These are phyloP conservation scores for Crocallis elinguaria DNA, from an alignment of 2,888 invertebrate genomes.

Conservation along the genomic window DNA sequence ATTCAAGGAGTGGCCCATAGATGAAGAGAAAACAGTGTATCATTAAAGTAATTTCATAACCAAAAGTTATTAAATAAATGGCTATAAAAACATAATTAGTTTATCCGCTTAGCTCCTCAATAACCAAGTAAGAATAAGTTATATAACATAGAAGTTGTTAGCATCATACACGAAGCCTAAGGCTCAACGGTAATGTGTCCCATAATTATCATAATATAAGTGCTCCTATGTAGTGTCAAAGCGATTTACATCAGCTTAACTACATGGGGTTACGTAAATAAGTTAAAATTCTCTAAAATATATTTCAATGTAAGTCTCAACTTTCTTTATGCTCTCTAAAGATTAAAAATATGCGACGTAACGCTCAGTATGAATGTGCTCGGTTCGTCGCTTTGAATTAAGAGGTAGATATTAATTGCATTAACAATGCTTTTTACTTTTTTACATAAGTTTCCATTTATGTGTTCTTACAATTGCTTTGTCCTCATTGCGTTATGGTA, in stretches of 20 bases:
- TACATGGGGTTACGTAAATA: constrained; percentile 26
- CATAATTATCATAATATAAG: constrained; percentile 15
- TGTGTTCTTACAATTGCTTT: constrained; percentile 22
- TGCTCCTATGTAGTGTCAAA: constrained; percentile 4
- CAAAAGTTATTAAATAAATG: not conserved
- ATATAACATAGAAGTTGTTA: not conserved
- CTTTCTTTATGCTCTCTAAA: constrained; percentile 42
- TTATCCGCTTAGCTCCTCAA: not conserved
- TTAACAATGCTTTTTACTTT: constrained; percentile 24
- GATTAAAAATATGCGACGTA: constrained; percentile 25
- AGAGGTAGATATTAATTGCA: constrained; percentile 11
- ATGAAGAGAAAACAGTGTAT: constrained; percentile 5
- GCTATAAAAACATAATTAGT: not conserved
- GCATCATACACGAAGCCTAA: not conserved
- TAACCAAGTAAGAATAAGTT: not conserved
- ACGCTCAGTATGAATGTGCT: constrained; percentile 3
- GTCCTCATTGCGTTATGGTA: constrained; percentile 5
- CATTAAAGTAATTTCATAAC: not conserved
- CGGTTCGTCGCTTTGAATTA: constrained; percentile 5
- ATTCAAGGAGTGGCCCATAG: not conserved
- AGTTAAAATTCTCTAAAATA: constrained; percentile 38
- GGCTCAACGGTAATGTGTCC: constrained; percentile 6
- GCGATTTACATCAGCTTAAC: constrained; percentile 16
- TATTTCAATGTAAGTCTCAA: constrained; percentile 37
- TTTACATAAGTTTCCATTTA: constrained; percentile 25